These are phyloP conservation scores for Heliconius ismenius DNA, from an alignment of 2,888 invertebrate species.

Conservation along the genomic window DNA sequence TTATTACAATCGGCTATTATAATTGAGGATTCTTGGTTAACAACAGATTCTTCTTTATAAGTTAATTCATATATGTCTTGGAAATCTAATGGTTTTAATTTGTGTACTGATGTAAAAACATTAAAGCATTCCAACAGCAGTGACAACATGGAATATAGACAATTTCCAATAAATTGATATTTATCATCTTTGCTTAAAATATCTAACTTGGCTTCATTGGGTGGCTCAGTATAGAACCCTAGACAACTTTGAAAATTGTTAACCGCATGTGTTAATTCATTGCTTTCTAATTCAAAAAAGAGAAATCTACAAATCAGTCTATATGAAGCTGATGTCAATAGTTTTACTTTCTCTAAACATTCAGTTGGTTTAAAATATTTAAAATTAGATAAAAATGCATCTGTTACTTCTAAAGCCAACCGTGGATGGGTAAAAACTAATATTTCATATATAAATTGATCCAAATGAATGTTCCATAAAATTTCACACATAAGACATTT, in stretches of 20 bases:
- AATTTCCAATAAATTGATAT: slow-evolving; percentile 62
- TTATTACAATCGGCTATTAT: slow-evolving; percentile 55
- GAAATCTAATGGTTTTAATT: slow-evolving; percentile 49
- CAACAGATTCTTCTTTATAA: slow-evolving; percentile 52
- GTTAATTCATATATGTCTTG: slow-evolving; percentile 60
- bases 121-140: slow-evolving; percentile 37
- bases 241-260: slow-evolving; percentile 60
- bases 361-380: slow-evolving; percentile 64
- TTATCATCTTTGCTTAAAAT: slow-evolving; percentile 57
- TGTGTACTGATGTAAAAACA: slow-evolving; percentile 44
- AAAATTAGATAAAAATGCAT: slow-evolving; percentile 61
- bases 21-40: slow-evolving; percentile 44
- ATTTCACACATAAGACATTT: slow-evolving; percentile 70
- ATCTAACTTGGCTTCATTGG: slow-evolving; percentile 60
- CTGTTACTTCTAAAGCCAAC: slow-evolving; percentile 62
- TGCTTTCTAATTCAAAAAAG: slow-evolving; percentile 55
- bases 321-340: slow-evolving; percentile 60
- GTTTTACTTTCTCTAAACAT: slow-evolving; percentile 56
- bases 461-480: slow-evolving; percentile 66
- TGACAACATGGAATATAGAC: slow-evolving; percentile 57
- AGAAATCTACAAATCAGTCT: slow-evolving; percentile 61
- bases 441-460: slow-evolving; percentile 63
- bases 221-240: slow-evolving; percentile 63
- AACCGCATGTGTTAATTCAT: slow-evolving; percentile 50
- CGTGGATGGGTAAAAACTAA: slow-evolving; percentile 61